Conservation (phyloP, 2,888 invertebrate species). For the Spisula subtruncata region DNA sequence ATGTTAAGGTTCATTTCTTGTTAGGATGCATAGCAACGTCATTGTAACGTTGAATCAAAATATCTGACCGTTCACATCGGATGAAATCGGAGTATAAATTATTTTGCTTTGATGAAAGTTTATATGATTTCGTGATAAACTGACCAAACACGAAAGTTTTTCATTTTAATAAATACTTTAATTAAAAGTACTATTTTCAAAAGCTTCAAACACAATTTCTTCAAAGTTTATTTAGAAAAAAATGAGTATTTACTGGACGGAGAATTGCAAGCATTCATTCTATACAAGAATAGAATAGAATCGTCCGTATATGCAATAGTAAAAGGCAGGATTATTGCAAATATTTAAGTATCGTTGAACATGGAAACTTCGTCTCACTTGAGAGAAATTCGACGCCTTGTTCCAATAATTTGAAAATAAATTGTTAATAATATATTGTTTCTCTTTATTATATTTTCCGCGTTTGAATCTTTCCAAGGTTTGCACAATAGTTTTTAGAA, state of each 20-base stretch:
- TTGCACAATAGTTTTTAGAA: no score
- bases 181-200: not conserved
- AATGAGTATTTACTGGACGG: not conserved
- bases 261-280: no score
- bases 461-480: no score
- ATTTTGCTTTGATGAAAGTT: slow-evolving; percentile 4
- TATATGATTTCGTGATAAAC: not conserved
- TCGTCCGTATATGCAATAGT: no score
- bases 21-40: not conserved
- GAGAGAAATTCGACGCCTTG: no score
- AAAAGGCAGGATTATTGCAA: no score
- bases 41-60: not conserved
- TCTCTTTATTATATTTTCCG: no score
- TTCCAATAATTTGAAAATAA: no score
- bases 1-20: not conserved
- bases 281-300: no score
- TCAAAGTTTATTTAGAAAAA: not conserved
- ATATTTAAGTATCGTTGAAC: no score
- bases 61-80: not conserved
- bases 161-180: not conserved
- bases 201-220: not conserved
- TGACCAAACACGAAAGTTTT: not conserved
- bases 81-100: not conserved
- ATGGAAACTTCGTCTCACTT: no score
- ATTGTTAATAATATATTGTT: no score